Base-by-base conservation (phyloP, 2,797 vertebrate species). In the Sebastes hopkinsi region DNA sequence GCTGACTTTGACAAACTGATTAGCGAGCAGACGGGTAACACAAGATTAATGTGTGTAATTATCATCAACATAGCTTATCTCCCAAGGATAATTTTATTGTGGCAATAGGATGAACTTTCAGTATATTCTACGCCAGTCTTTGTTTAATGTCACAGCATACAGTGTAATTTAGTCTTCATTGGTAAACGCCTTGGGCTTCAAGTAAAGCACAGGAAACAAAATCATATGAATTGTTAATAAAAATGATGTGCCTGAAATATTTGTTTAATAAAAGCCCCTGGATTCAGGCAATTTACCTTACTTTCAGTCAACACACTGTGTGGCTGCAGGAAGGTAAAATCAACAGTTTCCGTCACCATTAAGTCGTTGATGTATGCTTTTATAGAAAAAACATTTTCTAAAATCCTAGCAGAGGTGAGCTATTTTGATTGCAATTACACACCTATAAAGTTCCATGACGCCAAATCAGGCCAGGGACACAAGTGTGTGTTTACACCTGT, bases 31-130 rank as follows among this genome's bases (percentile, higher is more conserved):
- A 91, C 77, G 60, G 86, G 89, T 89, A 94, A 93, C 89, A 92
- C 82, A 82, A 94, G 91, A 95, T 94, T 93, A 95, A 95, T 95
- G 92, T 92, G 84, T 91, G 85, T 94, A 95, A 94, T 94, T 94
- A 94, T 89, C 81, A 82, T 82, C 87, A 89, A 81, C 75, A 78
- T 80, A 84, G 88, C 87, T 89, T 85, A 93, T 89, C 86, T 94
- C 86, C 86, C 72, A 80, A 92, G 77, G 87, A 93, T 81, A 89
- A 64, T 81, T 85, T 61, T 72, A 86, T 91, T 42, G 66, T 75
- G 85, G 88, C 80, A 89, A 85, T 73, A 60, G 72, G 73, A 83
- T 85, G 79, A 84, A 88, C 83, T 92, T 88, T 69, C 75, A 84
- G 46, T 79, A 56, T 72, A 65, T 80, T 87, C 74, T 74, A 77